These are phyloP conservation scores for Galerucella calmariensis DNA, from an alignment of 2,888 invertebrate genomes.

Conservation along the genomic window DNA sequence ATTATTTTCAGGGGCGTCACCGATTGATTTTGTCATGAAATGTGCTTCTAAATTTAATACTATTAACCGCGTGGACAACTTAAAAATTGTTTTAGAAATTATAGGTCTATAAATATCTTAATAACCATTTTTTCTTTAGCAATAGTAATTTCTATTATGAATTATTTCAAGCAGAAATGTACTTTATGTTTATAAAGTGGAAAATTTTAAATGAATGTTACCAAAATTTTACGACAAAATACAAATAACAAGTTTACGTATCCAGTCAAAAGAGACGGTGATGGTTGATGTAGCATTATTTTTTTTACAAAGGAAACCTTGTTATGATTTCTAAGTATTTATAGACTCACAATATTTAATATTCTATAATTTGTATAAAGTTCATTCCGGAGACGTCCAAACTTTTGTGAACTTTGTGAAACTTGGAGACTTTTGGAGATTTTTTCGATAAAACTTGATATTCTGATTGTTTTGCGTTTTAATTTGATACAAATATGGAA, in stretches of 20 bases:
- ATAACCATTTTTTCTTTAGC: background rate
- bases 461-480: background rate
- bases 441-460: background rate
- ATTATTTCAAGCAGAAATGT: constrained; percentile 10
- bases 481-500: background rate
- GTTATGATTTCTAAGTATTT: background rate
- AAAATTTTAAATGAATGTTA: constrained; percentile 5
- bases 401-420: too few relatives aligned
- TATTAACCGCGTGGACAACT: too few relatives aligned
- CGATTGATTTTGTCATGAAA: too few relatives aligned
- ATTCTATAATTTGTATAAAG: too few relatives aligned
- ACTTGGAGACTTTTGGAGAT: background rate
- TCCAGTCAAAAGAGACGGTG: background rate
- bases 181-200: constrained; percentile 2
- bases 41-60: too few relatives aligned
- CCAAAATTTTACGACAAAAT: constrained; percentile 7
- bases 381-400: too few relatives aligned
- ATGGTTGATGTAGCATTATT: background rate
- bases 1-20: too few relatives aligned
- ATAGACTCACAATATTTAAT: too few relatives aligned
- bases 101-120: background rate
- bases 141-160: background rate
- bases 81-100: too few relatives aligned
- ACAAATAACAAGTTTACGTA: background rate
- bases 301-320: background rate